These are phyloP conservation scores for Pimpla rufipes DNA, from an alignment of 2,888 invertebrate species.

Conservation along the genomic window DNA sequence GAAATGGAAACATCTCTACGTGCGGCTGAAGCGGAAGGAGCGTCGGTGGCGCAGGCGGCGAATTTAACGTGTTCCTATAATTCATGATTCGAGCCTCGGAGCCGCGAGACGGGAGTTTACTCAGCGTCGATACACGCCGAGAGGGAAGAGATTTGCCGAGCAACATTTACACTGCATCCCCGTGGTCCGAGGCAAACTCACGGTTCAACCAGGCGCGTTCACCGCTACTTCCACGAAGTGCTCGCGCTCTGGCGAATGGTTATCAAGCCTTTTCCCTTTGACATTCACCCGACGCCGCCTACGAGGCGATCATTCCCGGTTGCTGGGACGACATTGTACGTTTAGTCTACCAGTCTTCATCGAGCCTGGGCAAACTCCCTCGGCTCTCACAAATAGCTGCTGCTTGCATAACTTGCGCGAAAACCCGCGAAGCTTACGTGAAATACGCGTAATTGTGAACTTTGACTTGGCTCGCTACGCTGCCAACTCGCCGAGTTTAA, in stretches of 20 bases:
- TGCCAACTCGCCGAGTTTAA: too few species aligned
- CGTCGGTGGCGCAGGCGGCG: neutral
- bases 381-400: neutral
- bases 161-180: conserved; percentile 45
- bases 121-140: conserved; percentile 9
- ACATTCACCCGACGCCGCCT: neutral
- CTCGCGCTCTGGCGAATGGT: neutral
- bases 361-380: neutral
- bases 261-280: neutral
- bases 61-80: conserved; percentile 7
- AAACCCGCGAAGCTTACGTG: too few species aligned
- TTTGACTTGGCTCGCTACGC: too few species aligned
- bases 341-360: neutral
- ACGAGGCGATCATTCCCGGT: neutral
- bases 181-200: conserved; percentile 24
- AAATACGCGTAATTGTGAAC: too few species aligned
- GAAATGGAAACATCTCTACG: neutral
- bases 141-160: conserved; percentile 32
- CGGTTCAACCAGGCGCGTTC: conserved; percentile 40
- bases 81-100: conserved; percentile 6
- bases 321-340: neutral
- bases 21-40: too few species aligned
- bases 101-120: conserved; percentile 28
- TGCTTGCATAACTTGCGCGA: neutral
- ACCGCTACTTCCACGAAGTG: conserved; percentile 5